Conservation (phyloP, 2,888 invertebrate genomes). For the Galeopsomyia nigrocyanea region DNA sequence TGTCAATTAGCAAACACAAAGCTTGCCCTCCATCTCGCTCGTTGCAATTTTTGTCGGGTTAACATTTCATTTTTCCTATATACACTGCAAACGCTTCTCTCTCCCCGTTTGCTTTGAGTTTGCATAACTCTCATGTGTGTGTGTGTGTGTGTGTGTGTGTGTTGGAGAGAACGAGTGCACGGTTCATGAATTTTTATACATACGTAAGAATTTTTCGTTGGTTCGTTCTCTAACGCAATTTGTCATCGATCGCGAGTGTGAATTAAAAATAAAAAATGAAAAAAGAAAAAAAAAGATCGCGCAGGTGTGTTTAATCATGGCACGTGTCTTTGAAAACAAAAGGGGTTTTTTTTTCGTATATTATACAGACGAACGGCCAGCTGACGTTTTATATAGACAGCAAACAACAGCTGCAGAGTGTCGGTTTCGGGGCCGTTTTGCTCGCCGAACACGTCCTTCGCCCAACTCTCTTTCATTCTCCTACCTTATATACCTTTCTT, state of each 20-base stretch:
- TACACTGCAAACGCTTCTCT: background rate
- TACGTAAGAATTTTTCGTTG: no score
- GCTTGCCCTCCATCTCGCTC: background rate
- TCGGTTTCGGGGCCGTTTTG: slow-evolving; percentile 30
- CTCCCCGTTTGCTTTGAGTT: slow-evolving; percentile 7
- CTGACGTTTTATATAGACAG: background rate
- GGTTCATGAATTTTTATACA: slow-evolving; percentile 29
- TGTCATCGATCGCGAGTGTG: no score
- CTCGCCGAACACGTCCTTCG: slow-evolving; percentile 11
- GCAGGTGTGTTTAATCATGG: no score
- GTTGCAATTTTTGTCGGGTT: background rate
- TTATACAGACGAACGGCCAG: background rate
- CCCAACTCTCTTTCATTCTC: background rate
- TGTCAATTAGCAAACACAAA: background rate
- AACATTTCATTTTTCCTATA: background rate
- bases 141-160: no score
- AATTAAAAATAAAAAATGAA: no score
- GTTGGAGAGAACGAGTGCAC: background rate
- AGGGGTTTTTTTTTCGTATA: background rate
- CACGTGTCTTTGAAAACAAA: background rate
- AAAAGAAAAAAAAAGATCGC: no score
- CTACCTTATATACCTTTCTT: background rate
- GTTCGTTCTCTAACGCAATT: no score
- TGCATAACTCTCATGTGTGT: background rate
- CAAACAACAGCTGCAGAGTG: slow-evolving; percentile 38